Percentiles rank a stretch among this genome's conserved stretches.
These are phyloP conservation scores for Petaurus breviceps DNA, from an alignment of 2,113 vertebrate genomes.

Conservation along the genomic window DNA sequence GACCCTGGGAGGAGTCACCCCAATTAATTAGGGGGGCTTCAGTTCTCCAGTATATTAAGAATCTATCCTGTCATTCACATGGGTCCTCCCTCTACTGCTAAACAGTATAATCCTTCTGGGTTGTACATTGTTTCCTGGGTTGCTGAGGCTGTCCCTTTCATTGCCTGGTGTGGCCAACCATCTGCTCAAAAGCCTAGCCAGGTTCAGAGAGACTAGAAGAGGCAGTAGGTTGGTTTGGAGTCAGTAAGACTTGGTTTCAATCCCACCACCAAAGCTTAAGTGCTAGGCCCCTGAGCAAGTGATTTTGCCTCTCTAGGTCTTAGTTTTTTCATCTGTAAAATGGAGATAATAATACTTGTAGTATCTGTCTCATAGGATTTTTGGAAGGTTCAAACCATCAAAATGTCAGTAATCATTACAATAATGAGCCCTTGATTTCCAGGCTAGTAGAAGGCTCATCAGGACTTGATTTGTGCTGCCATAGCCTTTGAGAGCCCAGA, in stretches of 20 bases:
- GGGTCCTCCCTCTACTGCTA: neutral
- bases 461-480: neutral
- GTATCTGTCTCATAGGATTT: neutral
- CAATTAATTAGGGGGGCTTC: neutral
- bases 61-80: neutral
- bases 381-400: neutral
- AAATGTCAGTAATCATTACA: neutral
- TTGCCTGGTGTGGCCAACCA: neutral
- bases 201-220: neutral
- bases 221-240: neutral
- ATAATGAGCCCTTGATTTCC: neutral
- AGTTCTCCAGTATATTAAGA: neutral
- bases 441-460: neutral
- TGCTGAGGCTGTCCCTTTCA: neutral
- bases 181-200: neutral
- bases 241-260: constrained; percentile 15
- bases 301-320: neutral
- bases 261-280: constrained; percentile 9
- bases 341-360: neutral
- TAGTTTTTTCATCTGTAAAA: constrained; percentile 12
- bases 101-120: neutral
- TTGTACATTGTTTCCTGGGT: neutral
- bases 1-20: neutral
- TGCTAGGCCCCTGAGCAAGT: neutral
- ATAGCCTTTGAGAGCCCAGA: neutral